A percentile compares a stretch with the other conserved stretches of the same genome.
Evolutionary conservation across 2,888 invertebrate species (phyloP).

Genomic region (Hyles lineata): DNA sequence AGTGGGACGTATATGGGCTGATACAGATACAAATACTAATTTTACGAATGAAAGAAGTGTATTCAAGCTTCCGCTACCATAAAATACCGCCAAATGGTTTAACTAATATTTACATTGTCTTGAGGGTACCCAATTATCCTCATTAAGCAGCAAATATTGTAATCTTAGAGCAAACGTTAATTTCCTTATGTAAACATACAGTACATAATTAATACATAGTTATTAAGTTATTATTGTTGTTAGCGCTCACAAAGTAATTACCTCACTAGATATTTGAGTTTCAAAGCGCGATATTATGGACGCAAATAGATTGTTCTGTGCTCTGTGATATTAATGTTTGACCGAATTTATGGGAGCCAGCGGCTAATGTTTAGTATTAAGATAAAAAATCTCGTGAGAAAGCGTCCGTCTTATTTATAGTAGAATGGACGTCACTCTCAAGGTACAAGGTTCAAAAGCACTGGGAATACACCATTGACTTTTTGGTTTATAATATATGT

Average conservation of each 20-base stretch:
- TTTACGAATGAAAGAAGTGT: too few species aligned
- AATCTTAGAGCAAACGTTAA: background rate
- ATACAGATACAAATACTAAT: too few species aligned
- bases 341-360: slow-evolving; percentile 30
- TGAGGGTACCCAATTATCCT: background rate
- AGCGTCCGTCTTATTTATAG: too few species aligned
- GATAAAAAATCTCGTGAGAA: too few species aligned
- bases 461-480: too few species aligned
- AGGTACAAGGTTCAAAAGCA: too few species aligned
- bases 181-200: background rate
- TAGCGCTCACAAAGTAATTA: slow-evolving; percentile 44
- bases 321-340: slow-evolving; percentile 35
- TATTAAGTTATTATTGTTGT: slow-evolving; percentile 22
- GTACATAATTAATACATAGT: slow-evolving; percentile 1
- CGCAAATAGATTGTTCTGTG: slow-evolving; percentile 39
- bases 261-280: slow-evolving; percentile 47
- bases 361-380: slow-evolving; percentile 1
- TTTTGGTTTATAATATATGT: too few species aligned
- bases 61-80: too few species aligned
- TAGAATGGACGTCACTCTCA: too few species aligned
- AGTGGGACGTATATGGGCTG: too few species aligned
- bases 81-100: too few species aligned
- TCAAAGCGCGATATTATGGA: slow-evolving; percentile 47
- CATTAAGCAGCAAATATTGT: background rate
- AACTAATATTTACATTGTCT: background rate